Base-by-base conservation (phyloP, 2,113 vertebrate genomes). In the Urocynchramus pylzowi region DNA sequence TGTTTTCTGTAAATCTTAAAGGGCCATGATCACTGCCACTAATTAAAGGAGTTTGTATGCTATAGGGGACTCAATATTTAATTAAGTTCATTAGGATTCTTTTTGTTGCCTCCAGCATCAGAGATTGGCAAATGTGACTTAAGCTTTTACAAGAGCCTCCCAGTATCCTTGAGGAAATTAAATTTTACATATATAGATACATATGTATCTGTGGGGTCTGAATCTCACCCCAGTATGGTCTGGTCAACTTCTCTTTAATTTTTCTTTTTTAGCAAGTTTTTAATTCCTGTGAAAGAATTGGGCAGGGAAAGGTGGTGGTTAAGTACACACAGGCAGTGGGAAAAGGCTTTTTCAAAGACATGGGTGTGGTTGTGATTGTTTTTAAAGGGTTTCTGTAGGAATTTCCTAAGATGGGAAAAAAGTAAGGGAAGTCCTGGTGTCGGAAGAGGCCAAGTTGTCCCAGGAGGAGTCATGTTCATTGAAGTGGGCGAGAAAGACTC, bases 221-320 rank as follows among this genome's bases (percentile, higher is more conserved):
- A 18, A 17, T 44, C 67, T 60, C 41, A 11, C n/a, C 61, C n/a
- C 23, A 5, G 11, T 9, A 14, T 6, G 23, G 30, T 56, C 87
- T 0, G 0, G 57, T 28, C 52, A 53, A 19, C 7, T 47, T 56
- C 39, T 0, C 8, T 3, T 33, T 23, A 23, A 33, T 54, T 73
- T 54, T 54, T 56, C 11, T 52, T 44, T 85, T 80, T 42, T 50
- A 75, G 4, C 23, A 59, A 44, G 27, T 33, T 70, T 75, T 52
- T 37, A 35, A 10, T 35, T 81, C 6, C 1, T 30, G 28, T 56
- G 82, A 21, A 68, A 10, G 81, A 45, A 11, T 18, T 27, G 53
- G 31, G 10, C 28, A 8, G 45, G 57, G n/a, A 9, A 56, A 49
- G 33, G 81, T 39, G 26, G 28, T 57, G 63, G 53, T 81, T 37